Conservation (phyloP, 2,797 vertebrate genomes). For the Scyliorhinus canicula region DNA sequence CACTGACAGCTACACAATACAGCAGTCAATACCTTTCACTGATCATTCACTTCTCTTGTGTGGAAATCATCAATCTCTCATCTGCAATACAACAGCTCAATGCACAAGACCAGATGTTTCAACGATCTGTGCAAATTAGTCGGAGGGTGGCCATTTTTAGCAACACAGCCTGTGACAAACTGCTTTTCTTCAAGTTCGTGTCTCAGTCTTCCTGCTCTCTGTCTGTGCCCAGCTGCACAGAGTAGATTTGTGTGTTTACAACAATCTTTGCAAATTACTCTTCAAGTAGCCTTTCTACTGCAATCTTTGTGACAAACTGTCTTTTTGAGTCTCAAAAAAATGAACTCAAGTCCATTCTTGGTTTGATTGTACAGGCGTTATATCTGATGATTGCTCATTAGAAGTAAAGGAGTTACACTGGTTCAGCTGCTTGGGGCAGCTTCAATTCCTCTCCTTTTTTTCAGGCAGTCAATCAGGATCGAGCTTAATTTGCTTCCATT, state of each 20-base stretch:
- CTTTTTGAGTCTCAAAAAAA: neutral
- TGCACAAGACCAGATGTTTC: conserved; percentile 34
- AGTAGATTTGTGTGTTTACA: neutral
- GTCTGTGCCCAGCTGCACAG: neutral
- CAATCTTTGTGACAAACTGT: neutral
- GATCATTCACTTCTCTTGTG: conserved; percentile 27
- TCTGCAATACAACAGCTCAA: conserved; percentile 23
- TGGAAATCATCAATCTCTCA: conserved; percentile 35
- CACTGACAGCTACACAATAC: conserved; percentile 36
- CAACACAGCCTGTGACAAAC: neutral
- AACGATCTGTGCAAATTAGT: conserved; percentile 36
- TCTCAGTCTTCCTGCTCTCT: neutral
- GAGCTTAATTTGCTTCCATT: too few relatives aligned
- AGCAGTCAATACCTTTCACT: conserved; percentile 33
- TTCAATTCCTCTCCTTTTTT: neutral
- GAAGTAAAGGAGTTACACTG: neutral
- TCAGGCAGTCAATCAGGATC: too few relatives aligned
- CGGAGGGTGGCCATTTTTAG: conserved; percentile 32
- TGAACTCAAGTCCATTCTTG: neutral
- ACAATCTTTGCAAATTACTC: conserved; percentile 3
- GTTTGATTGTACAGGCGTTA: neutral
- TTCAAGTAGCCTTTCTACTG: neutral
- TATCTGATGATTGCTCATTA: neutral
- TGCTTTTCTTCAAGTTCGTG: neutral
- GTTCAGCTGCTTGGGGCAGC: neutral